These are phyloP conservation scores for Stichodactyla mertensii DNA, from an alignment of 64 coral and sea anemone genomes.

Conservation along the genomic window DNA sequence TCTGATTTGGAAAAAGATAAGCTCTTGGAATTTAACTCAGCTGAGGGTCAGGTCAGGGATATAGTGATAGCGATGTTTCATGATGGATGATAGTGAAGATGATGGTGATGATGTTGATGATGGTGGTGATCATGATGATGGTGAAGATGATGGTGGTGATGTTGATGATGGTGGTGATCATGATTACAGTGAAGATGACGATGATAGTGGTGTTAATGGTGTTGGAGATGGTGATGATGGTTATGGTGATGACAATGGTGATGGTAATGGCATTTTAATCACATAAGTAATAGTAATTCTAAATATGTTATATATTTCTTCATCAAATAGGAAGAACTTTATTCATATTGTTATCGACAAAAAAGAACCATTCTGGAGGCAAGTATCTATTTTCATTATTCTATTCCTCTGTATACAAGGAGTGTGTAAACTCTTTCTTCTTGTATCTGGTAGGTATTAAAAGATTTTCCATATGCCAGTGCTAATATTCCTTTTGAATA, in stretches of 20 bases:
- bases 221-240: too few relatives aligned
- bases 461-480: conserved; percentile 90
- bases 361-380: conserved; percentile 91
- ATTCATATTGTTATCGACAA: conserved; percentile 96
- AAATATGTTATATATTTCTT: not conserved
- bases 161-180: not conserved
- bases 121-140: not conserved
- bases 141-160: not conserved
- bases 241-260: too few relatives aligned
- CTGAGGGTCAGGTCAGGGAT: conserved; percentile 80
- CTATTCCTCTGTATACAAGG: not conserved
- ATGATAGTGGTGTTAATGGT: too few relatives aligned
- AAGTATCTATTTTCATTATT: not conserved
- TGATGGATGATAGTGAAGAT: not conserved
- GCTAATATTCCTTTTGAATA: conserved; percentile 86
- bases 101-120: not conserved
- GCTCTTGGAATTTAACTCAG: conserved; percentile 84
- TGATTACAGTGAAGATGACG: not conserved
- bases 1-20: conserved; percentile 97
- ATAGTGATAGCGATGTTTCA: too few relatives aligned
- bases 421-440: not conserved
- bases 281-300: too few relatives aligned
- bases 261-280: too few relatives aligned
- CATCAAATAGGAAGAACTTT: conserved; percentile 81
- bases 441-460: conserved; percentile 59